Evolutionary conservation across 1,140 invertebrate genomes (phyloP).

Genomic region (Cephus cinctus): DNA sequence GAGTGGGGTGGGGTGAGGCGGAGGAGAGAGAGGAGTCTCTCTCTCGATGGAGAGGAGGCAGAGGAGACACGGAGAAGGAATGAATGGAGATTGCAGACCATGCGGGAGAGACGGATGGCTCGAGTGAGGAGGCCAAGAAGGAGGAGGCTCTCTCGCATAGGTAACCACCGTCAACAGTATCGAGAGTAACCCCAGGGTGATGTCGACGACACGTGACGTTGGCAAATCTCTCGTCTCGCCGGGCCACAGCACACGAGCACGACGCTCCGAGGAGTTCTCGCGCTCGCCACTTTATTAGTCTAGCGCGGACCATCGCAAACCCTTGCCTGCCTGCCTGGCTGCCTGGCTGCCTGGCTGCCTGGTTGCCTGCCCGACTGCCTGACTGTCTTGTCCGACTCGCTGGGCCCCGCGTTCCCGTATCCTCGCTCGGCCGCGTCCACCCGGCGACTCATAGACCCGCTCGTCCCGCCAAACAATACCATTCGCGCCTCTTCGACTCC

Average conservation of each 20-base stretch:
- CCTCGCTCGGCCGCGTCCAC: no score
- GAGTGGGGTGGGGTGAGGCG: not conserved
- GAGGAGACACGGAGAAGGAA: slow-evolving; percentile 25
- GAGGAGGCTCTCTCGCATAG: slow-evolving; percentile 16
- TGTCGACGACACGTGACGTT: slow-evolving; percentile 50
- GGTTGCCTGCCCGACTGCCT: slow-evolving; percentile 18
- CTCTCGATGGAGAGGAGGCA: no score
- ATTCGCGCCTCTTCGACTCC: no score
- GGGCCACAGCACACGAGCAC: slow-evolving; percentile 17
- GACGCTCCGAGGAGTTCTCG: slow-evolving; percentile 35
- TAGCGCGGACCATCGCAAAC: slow-evolving; percentile 52
- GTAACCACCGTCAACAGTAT: slow-evolving; percentile 30
- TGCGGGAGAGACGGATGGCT: slow-evolving; percentile 37
- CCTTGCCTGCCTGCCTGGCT: slow-evolving; percentile 31
- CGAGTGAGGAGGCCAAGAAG: slow-evolving; percentile 12
- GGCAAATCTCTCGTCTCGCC: slow-evolving; percentile 39
- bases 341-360: slow-evolving; percentile 26
- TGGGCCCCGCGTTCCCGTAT: no score
- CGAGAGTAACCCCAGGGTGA: slow-evolving; percentile 37
- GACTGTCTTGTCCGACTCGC: slow-evolving; percentile 25
- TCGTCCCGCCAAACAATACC: no score
- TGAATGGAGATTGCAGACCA: slow-evolving; percentile 48
- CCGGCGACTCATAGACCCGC: no score
- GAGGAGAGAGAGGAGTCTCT: no score
- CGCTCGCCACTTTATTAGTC: slow-evolving; percentile 53